Percentiles rank a stretch among this genome's conserved stretches.
These are phyloP conservation scores for Origma solitaria DNA, from an alignment of 2,113 vertebrate genomes.

Conservation along the genomic window DNA sequence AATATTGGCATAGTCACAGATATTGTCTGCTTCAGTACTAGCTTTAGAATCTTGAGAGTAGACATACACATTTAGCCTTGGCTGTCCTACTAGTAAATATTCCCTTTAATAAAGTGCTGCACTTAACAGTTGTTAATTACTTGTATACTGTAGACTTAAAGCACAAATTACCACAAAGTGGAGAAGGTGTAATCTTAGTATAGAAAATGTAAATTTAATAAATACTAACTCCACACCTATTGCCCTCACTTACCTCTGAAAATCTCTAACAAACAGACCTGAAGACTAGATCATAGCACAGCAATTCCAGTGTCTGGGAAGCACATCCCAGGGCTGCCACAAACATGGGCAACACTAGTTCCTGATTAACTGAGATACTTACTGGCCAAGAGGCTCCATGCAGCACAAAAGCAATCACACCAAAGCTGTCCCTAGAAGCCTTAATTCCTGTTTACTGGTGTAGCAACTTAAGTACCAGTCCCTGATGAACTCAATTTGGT, in stretches of 20 bases:
- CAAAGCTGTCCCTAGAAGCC: not conserved
- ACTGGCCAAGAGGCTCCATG: not conserved
- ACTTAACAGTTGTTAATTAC: not conserved
- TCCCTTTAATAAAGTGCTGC: not conserved
- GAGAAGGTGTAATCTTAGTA: not conserved
- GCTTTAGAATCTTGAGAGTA: not conserved
- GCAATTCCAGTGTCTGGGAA: not conserved
- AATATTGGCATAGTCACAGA: not conserved
- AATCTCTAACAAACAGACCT: not conserved
- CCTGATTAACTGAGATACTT: not conserved
- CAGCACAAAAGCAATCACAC: not conserved
- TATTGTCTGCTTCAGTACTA: not conserved
- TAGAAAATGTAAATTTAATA: not conserved
- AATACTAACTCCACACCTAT: not conserved
- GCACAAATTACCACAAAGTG: not conserved
- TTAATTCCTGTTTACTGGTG: not conserved
- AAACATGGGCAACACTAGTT: not conserved
- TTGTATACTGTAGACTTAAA: not conserved
- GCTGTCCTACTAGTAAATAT: not conserved
- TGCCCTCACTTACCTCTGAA: not conserved
- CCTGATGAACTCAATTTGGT: not conserved
- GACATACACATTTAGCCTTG: not conserved
- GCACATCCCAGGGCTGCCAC: not conserved
- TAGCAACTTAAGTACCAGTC: not conserved
- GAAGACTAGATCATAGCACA: not conserved